Percentiles rank a stretch among this genome's conserved stretches.
These are phyloP conservation scores for Catostomus latipinnis DNA, from an alignment of 2,797 vertebrate genomes.

Conservation along the genomic window DNA sequence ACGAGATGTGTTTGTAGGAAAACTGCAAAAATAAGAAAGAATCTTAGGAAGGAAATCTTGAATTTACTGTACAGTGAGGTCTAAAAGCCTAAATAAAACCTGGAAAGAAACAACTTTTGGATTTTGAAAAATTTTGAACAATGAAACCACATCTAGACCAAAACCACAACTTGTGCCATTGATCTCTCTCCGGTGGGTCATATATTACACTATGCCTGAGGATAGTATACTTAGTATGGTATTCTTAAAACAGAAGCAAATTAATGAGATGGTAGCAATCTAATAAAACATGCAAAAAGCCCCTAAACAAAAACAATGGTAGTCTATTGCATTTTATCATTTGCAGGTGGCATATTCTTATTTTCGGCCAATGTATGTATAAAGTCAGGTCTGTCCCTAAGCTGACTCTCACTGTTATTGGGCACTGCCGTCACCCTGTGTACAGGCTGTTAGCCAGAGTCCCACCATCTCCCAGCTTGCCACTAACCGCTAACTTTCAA, in stretches of 20 bases:
- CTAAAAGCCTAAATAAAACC: no score
- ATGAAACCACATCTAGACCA: background rate
- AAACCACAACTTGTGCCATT: conserved; percentile 4
- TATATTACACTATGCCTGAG: background rate
- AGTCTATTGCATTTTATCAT: background rate
- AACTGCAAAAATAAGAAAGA: background rate
- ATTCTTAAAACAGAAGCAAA: background rate
- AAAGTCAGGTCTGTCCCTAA: conserved; percentile 63
- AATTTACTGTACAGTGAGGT: background rate
- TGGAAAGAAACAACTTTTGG: no score
- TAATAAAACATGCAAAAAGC: background rate
- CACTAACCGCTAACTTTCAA: conserved; percentile 70
- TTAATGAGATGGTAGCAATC: background rate
- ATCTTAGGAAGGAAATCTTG: background rate
- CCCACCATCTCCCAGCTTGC: conserved; percentile 69
- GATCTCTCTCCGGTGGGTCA: background rate
- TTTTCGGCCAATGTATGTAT: conserved; percentile 43
- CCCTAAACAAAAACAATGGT: no score
- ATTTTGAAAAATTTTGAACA: no score
- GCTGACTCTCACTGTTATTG: conserved; percentile 61
- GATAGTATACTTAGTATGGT: background rate
- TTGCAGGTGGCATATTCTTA: background rate
- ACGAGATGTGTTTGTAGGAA: background rate
- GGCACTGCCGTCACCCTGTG: conserved; percentile 58
- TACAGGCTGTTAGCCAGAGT: conserved; percentile 68